These are phyloP conservation scores for Noctua janthe DNA, from an alignment of 2,888 invertebrate genomes.

Conservation along the genomic window DNA sequence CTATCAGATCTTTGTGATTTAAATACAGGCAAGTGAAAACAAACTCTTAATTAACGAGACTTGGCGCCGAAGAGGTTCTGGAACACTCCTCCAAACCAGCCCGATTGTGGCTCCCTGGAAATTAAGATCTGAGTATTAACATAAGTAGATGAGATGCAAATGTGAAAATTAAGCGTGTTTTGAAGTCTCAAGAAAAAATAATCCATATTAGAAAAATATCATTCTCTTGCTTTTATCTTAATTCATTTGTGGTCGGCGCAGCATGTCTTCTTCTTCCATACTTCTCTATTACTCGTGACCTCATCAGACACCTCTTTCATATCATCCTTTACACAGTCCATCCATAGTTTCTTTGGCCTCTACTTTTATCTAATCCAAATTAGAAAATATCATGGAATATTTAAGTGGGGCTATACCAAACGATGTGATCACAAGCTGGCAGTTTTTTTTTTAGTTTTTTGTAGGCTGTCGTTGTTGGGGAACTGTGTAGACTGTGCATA, in stretches of 20 bases:
- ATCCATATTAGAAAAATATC: background rate
- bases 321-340: no score
- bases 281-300: no score
- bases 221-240: no score
- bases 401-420: no score
- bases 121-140: conserved; percentile 25
- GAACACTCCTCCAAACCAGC: conserved; percentile 82
- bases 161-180: background rate
- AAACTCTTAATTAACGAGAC: conserved; percentile 26
- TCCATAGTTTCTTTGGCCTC: no score
- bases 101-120: conserved; percentile 83
- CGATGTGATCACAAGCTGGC: no score
- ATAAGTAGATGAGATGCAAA: background rate
- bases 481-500: background rate
- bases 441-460: background rate
- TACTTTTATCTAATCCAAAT: no score
- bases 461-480: background rate
- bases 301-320: no score
- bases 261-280: no score
- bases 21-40: conserved; percentile 44
- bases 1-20: conserved; percentile 68
- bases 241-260: no score
- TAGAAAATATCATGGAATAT: no score
- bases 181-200: background rate
- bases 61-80: conserved; percentile 67